Base-by-base conservation (phyloP, 2,113 vertebrate genomes). In the Scolopax mira region DNA sequence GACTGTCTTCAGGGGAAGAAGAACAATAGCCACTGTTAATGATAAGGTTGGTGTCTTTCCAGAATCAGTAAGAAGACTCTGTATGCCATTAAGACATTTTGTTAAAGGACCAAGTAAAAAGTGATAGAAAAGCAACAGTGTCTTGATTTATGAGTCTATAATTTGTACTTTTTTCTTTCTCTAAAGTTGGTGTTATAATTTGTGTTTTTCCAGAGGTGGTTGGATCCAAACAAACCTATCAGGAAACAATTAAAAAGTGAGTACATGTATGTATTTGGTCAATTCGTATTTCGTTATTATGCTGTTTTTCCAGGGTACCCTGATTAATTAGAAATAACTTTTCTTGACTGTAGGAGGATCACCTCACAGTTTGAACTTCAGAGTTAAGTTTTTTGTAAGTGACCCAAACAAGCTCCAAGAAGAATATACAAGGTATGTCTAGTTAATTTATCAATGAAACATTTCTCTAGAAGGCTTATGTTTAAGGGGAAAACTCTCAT, bases 241-340 rank as follows among this genome's bases (percentile, higher is more conserved):
- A 99, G 99, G 98, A 99, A 99, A 97, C 99, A 99, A 98, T 98
- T 99, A 97, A 99, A 99, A 98, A 99, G 99, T 99, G 98, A 98
- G 99, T 98, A 97, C 94, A 97, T 93, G 86, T 90, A 96, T 97
- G 93, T 96, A 88, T 89, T 97, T 97, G 5, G 18, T 86, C 69
- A 96, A 55, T 95, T 96, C 30, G 83, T 96, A 28, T 89, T 28
- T 88, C 22, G 18, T 67, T 96, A 91, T 75, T 96, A 62, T 70
- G 75, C 80, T 89, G 21, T 46, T 95, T 96, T 69, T 70, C 42
- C 39, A 97, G 91, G 89, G 81, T 96, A 75, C 94, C 88, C 71
- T 97, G 79, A 98, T 98, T 97, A 97, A 98, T 97, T 97, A 97
- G 95, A 95, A 94, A 90, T 96, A 94, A 51, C 82, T 90, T 97